These are phyloP conservation scores for Centropus unirufus DNA, from an alignment of 2,113 vertebrate genomes.

Conservation along the genomic window DNA sequence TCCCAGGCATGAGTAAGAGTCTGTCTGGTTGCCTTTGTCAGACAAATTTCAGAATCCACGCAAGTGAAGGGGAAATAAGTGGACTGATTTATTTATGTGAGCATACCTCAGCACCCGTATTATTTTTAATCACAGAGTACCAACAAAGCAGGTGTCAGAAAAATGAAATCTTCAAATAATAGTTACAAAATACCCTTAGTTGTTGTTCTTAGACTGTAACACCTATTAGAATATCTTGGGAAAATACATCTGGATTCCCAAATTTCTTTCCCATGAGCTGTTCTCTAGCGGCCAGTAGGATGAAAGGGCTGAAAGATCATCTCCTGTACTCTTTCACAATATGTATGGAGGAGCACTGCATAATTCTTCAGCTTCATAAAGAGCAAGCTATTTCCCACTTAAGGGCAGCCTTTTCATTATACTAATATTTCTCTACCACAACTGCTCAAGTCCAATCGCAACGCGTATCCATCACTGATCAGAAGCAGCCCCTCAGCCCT, in stretches of 20 bases:
- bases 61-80: neutral
- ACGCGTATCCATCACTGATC: neutral
- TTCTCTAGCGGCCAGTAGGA: neutral
- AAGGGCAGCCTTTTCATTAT: neutral
- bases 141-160: neutral
- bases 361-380: neutral
- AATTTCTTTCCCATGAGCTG: neutral
- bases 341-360: accelerated
- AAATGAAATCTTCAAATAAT: neutral
- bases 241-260: neutral
- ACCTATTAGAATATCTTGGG: neutral
- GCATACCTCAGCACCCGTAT: accelerated
- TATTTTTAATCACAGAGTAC: neutral
- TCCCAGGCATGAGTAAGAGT: neutral
- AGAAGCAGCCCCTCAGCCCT: slow-evolving; percentile 76
- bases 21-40: neutral
- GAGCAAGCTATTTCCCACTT: neutral
- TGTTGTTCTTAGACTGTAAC: neutral
- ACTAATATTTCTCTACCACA: neutral
- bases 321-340: neutral
- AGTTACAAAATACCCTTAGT: neutral
- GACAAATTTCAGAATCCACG: accelerated
- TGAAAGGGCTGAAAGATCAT: neutral
- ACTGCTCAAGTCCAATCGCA: neutral
- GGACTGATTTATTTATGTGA: accelerated